Percentiles rank a stretch among this genome's conserved stretches.
These are phyloP conservation scores for Euleptes europaea DNA, from an alignment of 2,113 vertebrate species.

Conservation along the genomic window DNA sequence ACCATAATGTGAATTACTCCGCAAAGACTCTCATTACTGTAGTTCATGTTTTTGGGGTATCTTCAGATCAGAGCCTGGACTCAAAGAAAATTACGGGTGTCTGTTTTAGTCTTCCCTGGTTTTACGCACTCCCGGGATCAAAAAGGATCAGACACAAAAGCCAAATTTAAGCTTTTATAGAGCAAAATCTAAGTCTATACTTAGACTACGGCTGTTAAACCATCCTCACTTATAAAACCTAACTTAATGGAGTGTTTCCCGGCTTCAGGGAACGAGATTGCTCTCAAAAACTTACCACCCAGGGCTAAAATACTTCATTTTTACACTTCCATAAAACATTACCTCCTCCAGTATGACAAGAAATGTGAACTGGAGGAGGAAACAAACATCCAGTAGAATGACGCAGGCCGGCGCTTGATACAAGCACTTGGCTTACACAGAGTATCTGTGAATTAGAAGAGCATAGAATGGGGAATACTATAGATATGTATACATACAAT, in stretches of 20 bases:
- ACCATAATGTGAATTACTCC: too few species aligned
- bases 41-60: neutral
- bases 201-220: slow-evolving; percentile 47
- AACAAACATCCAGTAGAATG: neutral
- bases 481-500: neutral
- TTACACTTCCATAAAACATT: slow-evolving; percentile 3
- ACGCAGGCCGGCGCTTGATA: neutral
- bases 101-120: neutral
- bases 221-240: slow-evolving; percentile 48
- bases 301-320: slow-evolving; percentile 33
- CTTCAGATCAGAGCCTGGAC: neutral
- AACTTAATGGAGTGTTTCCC: slow-evolving; percentile 41
- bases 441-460: neutral
- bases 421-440: neutral
- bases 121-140: neutral
- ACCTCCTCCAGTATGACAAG: neutral
- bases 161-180: neutral
- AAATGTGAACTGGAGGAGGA: neutral
- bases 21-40: too few species aligned
- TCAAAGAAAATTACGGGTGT: neutral
- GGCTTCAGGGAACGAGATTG: slow-evolving; percentile 40
- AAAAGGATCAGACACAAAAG: neutral
- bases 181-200: slow-evolving; percentile 45
- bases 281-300: slow-evolving; percentile 46
- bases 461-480: too few species aligned